Evolutionary conservation across 2,888 invertebrate genomes (phyloP).

Genomic region (Lydus trimaculatus): DNA sequence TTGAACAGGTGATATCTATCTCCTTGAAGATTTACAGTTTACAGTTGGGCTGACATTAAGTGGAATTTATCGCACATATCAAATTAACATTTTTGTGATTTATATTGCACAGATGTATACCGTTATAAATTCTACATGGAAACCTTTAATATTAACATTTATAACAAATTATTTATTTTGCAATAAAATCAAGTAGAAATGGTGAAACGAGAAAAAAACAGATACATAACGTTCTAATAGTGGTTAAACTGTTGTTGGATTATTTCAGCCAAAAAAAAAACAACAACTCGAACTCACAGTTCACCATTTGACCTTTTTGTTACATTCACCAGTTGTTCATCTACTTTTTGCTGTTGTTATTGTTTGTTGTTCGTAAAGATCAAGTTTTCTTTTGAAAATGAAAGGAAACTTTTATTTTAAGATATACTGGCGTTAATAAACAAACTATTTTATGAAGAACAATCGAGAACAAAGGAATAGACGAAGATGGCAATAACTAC

Average conservation of each 20-base stretch:
- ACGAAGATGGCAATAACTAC: not conserved
- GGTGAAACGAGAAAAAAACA: not conserved
- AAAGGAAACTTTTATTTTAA: not conserved
- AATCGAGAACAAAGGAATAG: not conserved
- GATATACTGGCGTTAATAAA: not conserved
- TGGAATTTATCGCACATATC: conserved; percentile 13
- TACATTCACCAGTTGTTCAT: not conserved
- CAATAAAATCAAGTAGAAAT: not conserved
- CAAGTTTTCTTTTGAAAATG: not conserved
- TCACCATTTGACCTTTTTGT: not conserved
- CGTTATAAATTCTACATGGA: not conserved
- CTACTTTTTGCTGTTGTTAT: not conserved
- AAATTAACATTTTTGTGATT: conserved; percentile 17
- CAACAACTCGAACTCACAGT: not conserved
- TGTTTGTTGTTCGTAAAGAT: not conserved
- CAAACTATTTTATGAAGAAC: not conserved
- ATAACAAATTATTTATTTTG: not conserved
- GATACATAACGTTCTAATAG: not conserved
- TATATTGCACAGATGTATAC: conserved; percentile 1
- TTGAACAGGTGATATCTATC: conserved; percentile 3
- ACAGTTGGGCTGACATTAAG: conserved; percentile 3
- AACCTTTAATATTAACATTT: not conserved
- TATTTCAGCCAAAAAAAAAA: not conserved
- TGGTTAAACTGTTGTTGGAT: not conserved
- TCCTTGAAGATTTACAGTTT: conserved; percentile 14